phyloP scores from a whole-genome alignment of 2,113 vertebrate genomes.

The Syngnathus floridae region DNA sequence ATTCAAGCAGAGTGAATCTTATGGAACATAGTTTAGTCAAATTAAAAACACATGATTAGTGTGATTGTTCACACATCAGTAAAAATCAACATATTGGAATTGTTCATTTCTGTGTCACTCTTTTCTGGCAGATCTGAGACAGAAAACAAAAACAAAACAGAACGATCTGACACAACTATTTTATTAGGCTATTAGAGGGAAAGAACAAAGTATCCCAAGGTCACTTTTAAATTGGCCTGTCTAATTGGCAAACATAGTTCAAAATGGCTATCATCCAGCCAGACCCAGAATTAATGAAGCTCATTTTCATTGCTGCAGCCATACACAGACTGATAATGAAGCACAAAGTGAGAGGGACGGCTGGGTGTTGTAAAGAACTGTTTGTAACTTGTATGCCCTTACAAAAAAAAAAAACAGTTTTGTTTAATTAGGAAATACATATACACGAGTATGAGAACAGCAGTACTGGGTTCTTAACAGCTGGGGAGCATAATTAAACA shows the following conservation, averaged over 20 bases:
- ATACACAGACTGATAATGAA: conserved; percentile 84
- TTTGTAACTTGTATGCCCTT: conserved; percentile 7
- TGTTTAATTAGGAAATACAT: conserved; percentile 5
- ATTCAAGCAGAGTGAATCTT: neutral
- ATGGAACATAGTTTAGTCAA: neutral
- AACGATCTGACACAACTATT: conserved; percentile 82
- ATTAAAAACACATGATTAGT: conserved; percentile 26
- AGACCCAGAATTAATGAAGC: conserved; percentile 96
- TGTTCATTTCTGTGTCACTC: conserved; percentile 5
- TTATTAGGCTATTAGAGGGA: conserved; percentile 85
- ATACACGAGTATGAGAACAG: neutral
- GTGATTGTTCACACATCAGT: neutral
- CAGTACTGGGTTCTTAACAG: neutral
- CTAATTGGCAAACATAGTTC: conserved; percentile 99
- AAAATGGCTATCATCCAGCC: conserved; percentile 96
- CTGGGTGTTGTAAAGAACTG: conserved; percentile 18
- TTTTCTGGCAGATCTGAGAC: conserved; percentile 38
- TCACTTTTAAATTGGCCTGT: conserved; percentile 98
- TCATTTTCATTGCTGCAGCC: conserved; percentile 95
- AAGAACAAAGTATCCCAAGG: conserved; percentile 87
- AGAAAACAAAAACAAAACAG: conserved; percentile 72
- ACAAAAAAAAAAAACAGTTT: neutral
- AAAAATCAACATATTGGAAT: conserved; percentile 1
- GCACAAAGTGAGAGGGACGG: conserved; percentile 49
- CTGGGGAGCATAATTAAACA: conserved; percentile 1